Percentiles rank a stretch among this genome's conserved stretches.
These are phyloP conservation scores for Xiphophorus birchmanni DNA, from an alignment of 2,797 vertebrate species.

Conservation along the genomic window DNA sequence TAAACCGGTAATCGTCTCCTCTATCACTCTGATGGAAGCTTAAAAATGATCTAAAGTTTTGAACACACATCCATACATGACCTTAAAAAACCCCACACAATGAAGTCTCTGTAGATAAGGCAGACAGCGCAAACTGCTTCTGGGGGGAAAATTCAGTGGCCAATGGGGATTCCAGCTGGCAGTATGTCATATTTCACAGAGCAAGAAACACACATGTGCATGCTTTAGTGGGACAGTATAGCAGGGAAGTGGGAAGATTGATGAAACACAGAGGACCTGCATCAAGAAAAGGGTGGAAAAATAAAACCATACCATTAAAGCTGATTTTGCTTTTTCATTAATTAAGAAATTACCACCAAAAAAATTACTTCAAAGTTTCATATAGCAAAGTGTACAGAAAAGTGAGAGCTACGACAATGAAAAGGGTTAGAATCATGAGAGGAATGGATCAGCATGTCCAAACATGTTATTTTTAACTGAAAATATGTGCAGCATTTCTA, in stretches of 20 bases:
- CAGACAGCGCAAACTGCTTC: slow-evolving; percentile 40
- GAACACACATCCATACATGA: slow-evolving; percentile 3
- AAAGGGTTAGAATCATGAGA: neutral
- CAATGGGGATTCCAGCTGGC: slow-evolving; percentile 61
- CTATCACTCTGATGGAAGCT: slow-evolving; percentile 19
- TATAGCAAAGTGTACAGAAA: neutral
- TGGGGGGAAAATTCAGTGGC: slow-evolving; percentile 51
- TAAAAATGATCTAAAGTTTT: slow-evolving; percentile 5
- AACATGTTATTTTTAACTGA: neutral
- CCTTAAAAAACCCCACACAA: slow-evolving; percentile 41
- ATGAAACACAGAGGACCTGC: slow-evolving; percentile 31
- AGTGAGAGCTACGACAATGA: slow-evolving; percentile 7
- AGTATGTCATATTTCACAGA: slow-evolving; percentile 67
- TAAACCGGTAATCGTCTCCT: neutral
- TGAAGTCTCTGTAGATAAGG: slow-evolving; percentile 59
- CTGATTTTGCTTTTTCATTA: slow-evolving; percentile 23
- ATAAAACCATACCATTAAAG: slow-evolving; percentile 14
- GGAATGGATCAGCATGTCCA: neutral
- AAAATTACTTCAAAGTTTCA: neutral
- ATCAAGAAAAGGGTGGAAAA: slow-evolving; percentile 10
- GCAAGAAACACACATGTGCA: slow-evolving; percentile 33
- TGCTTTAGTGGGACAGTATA: slow-evolving; percentile 10
- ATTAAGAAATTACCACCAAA: slow-evolving; percentile 29
- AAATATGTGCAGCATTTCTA: neutral
- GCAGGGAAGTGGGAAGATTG: slow-evolving; percentile 21